Evolutionary conservation across 2,888 invertebrate genomes (phyloP), one percentile per base, ranked within the genome.

Genomic region (Eupithecia exiguata): DNA sequence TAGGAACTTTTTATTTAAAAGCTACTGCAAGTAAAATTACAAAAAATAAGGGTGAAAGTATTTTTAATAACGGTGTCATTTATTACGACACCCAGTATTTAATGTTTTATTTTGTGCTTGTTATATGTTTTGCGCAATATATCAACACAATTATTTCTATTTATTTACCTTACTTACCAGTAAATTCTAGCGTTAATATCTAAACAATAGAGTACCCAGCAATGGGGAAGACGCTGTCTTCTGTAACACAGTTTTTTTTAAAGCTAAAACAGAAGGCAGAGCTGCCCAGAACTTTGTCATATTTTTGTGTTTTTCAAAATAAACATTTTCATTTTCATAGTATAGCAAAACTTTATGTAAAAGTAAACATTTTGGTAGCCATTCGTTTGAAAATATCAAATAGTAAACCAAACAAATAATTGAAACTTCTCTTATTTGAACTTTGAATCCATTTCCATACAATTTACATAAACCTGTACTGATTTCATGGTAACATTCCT

Each of bases 361-460:
- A 58, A 12, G 1, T 12, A 21, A 53, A 53, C 9, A 10, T 53
- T 53, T 53, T 58, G 58, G 14, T 5, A 58, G 14, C 1, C 25
- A 25, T 25, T 58, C 25, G 58, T 25, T 58, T 25, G 58, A 25
- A 58, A 25, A 58, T 58, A 25, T 25, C 58, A 58, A 25, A 58
- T 25, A 53, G 12, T 53, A 25, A 25, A 38, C 66, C 38, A 66
- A 66, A 66, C 66, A 38, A 66, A 66, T 66, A 66, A 21, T 21
- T 66, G 40, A 66, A 65, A 66, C 16, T 66, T 66, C 38, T 40
- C 40, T 35, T 49, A 46, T 53, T 35, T 30, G 46, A 68, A 68
- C 49, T 53, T 53, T 18, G 68, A 68, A 53, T 68, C 36, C 40
- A 68, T 68, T 68, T 68, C 36, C 68, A 53, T 68, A 67, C 0